Evolutionary conservation across 1,140 invertebrate species (phyloP), one percentile per base, ranked within the genome.

Genomic region (Cyclina sinensis): DNA sequence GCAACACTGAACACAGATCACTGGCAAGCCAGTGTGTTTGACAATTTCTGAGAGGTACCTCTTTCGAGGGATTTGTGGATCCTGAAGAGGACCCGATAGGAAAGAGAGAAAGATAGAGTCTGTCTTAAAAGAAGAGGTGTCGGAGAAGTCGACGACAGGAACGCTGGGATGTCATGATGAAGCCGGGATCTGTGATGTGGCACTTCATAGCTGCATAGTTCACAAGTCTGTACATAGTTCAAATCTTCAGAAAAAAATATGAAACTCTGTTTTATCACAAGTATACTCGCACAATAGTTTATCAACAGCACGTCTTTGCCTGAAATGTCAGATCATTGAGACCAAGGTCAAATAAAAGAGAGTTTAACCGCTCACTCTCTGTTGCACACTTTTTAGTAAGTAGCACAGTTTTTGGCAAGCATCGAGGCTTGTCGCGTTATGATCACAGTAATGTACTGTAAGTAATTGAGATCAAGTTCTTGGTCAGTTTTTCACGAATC

Each of bases 231-330:
- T 87, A 87, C 85, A 80, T 59, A 80, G 59, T 87, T 57, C 85
- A 80, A 87, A 80, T 39, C 27, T 62, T 76, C n/a, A n/a, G n/a
- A 37, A 65, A 62, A 78, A 46, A 43, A 54, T 79, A 62, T 87
- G 85, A 87, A 87, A 87, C 85, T 87, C 85, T 87, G 85, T 59
- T 87, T 87, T 87, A 87, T 87, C 85, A 87, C 85, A 87, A 59
- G 1, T n/a, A 46, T 59, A 35, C 59, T 78, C 57, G 57, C 74
- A 70, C 76, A 76, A 35, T 62, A n/a, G 35, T 21, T 62, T 24
- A 46, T 68, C n/a, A 32, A 87, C 51, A 54, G 57, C 51, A 57
- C 70, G 27, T 74, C 32, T 37, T 18, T 65, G 54, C 65, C 48
- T 86, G 62, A 18, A 78, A 27, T 18, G 35, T 39, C 57, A 57